Evolutionary conservation across 2,113 vertebrate genomes (phyloP).

Genomic region (Elephas maximus): DNA sequence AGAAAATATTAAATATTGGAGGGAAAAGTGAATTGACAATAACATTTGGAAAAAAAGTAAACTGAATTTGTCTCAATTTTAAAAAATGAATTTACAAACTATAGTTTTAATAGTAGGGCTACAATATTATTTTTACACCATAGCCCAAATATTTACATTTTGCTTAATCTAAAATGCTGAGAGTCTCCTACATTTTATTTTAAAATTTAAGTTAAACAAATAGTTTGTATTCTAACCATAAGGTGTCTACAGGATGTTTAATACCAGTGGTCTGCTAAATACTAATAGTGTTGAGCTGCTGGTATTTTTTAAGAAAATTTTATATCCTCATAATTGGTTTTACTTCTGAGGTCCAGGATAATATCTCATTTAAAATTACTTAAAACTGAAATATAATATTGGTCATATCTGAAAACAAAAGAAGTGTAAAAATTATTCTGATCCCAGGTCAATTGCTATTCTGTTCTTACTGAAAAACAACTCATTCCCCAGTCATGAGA

Average conservation of each 20-base stretch:
- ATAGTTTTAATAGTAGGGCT: background rate
- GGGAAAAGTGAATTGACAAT: background rate
- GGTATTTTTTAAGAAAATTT: background rate
- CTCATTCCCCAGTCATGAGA: background rate
- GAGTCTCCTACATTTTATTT: background rate
- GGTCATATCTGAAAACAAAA: conserved; percentile 2
- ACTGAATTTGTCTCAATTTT: background rate
- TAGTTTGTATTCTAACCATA: background rate
- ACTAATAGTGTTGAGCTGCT: background rate
- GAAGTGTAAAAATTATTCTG: background rate
- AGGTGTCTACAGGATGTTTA: background rate
- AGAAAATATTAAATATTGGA: background rate
- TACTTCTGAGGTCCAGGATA: conserved; percentile 15
- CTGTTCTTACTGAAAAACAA: background rate
- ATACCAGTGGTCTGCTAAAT: background rate
- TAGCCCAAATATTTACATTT: background rate
- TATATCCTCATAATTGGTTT: background rate
- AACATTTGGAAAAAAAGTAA: background rate
- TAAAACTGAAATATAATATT: background rate
- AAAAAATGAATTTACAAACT: background rate
- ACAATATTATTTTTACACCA: background rate
- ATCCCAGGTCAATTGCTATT: background rate
- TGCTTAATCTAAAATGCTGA: background rate
- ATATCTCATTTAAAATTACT: conserved; percentile 11
- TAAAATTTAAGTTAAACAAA: background rate